Base-by-base conservation (phyloP, 2,888 invertebrate genomes). In the Drosophila formosana region DNA sequence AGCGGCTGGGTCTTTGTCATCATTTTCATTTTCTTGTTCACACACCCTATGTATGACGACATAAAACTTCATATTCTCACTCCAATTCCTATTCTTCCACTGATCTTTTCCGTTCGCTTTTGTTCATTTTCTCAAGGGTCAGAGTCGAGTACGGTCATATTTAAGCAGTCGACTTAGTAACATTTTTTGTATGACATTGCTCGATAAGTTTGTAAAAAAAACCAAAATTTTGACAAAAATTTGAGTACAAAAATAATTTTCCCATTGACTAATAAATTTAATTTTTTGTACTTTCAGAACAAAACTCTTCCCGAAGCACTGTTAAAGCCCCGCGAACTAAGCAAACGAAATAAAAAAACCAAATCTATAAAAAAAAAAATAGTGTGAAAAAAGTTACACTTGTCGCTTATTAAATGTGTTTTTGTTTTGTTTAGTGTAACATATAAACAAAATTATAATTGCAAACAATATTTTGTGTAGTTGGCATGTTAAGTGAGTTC, bases 401-500 rank as follows among this genome's bases (percentile, higher is more conserved):
- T 23, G 43, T 51, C 41, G 60, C 43, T 51, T 5, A 47, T 39
- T 6, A 57, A 57, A 47, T 30, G 58, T 60, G 58, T 51, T 45
- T 32, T 51, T 50, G 30, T 23, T 56, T 56, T n/a, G 34, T 26
- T 56, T 56, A 46, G n/a, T 13, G 6, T 34, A 46, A 9, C 32
- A 37, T 37, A 52, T 32, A 34, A 47, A 72, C 57, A 43, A 61
- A 62, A 62, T 72, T 63, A 58, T 23, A 66, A 67, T 52, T 63
- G 66, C 51, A 73, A 68, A 73, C 68, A 64, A 58, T 65, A 62
- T 46, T 58, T 37, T 52, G 74, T 68, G 78, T 65, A 72, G 83
- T 77, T 91, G 92, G 93, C 91, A 93, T 93, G 92, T 92, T 93
- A 89, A 91, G 92, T 91, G 92, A 89, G 90, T 90, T 91, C 83